Base-by-base conservation (phyloP, 1,140 invertebrate genomes). In the Glossosoma conforme region DNA sequence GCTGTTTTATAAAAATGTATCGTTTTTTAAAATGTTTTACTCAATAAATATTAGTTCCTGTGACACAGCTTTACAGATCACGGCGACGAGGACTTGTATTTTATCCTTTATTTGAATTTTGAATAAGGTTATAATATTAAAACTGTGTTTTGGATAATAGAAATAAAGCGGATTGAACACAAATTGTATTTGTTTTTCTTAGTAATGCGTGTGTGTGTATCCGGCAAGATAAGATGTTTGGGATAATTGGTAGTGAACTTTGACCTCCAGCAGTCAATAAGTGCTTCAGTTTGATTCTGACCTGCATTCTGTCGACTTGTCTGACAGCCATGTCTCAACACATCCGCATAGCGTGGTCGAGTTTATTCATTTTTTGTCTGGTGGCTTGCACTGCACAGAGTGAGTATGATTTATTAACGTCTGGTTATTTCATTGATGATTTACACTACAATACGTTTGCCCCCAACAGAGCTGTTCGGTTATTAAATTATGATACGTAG, bases 251-350 rank as follows among this genome's bases (percentile, higher is more conserved):
- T 13, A 22, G 25, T 24, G 28, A 43, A 38, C 40, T 50, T 43
- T 43, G 40, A n/a, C 38, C 36, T 9, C 36, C 3, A 3, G 17
- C 36, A 38, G n/a, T 5, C 36, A 38, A 38, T 19, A 13, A 15
- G 14, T 38, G 8, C 36, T 38, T 15, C 36, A 33, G n/a, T n/a
- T 11, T 33, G 2, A 15, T n/a, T 43, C 30, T 50, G 48, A 42
- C 19, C 40, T 50, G 48, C 48, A 50, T 36, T 43, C 48, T 43
- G 43, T 50, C 43, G 36, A 50, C 28, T 49, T 49, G 37, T 36
- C 10, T 11, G 17, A 42, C 30, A 42, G 40, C 22, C 48, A 50
- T 50, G 48, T 9, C 19, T 13, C 30, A 3, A 22, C 24, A n/a
- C n/a, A n/a, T 50, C 20, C 35, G 11, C 36, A 10, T 33, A 21